Evolutionary conservation across 1,140 invertebrate species (phyloP).

Genomic region (Planococcus citri): DNA sequence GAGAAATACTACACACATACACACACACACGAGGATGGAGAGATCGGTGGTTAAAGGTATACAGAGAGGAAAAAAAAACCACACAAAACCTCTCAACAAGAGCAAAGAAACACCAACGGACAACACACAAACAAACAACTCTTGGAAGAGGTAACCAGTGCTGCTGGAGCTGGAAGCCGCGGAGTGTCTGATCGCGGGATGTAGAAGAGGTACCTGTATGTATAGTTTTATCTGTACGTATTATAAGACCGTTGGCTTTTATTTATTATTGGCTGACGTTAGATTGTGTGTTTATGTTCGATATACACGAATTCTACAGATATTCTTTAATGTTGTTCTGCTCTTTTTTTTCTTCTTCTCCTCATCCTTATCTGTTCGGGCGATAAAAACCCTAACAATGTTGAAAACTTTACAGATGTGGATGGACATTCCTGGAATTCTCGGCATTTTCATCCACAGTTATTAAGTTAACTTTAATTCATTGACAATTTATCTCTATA

Average conservation of each 20-base stretch:
- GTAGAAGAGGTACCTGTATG: neutral
- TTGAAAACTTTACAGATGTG: constrained; percentile 11
- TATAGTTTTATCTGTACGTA: neutral
- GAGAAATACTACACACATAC: too few species aligned
- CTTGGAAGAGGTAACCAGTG: too few species aligned
- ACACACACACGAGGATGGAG: too few species aligned
- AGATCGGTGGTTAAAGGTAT: too few species aligned
- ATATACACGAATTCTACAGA: constrained; percentile 15
- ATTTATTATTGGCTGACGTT: constrained; percentile 15
- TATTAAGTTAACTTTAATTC: constrained; percentile 17
- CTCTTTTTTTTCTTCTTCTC: neutral
- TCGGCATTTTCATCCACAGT: neutral
- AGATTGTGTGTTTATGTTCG: constrained; percentile 8
- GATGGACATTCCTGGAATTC: constrained; percentile 10
- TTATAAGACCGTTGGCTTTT: constrained; percentile 17
- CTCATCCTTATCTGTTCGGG: neutral
- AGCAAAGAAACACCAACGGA: too few species aligned
- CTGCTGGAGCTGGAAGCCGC: constrained; percentile 4
- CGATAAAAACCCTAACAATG: constrained; percentile 13
- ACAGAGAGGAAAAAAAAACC: too few species aligned
- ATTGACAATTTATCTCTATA: constrained; percentile 2
- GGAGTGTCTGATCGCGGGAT: neutral
- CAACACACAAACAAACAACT: too few species aligned
- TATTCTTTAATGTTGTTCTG: constrained; percentile 16
- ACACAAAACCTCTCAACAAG: too few species aligned